phyloP scores from a whole-genome alignment of 2,888 invertebrate species.

The Drepana falcataria region DNA sequence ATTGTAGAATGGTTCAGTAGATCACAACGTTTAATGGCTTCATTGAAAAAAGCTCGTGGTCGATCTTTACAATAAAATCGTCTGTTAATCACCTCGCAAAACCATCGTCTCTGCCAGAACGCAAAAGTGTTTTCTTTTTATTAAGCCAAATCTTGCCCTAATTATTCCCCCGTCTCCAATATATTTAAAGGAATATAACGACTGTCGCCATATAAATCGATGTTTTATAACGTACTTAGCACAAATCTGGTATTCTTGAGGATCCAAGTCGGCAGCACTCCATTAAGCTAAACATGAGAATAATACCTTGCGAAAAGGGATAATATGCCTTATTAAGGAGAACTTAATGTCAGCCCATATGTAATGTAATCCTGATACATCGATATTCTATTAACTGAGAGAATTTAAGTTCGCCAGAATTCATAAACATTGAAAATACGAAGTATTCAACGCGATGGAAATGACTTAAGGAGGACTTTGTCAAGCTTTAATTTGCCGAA shows the following conservation, averaged over 20 bases:
- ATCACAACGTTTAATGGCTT: neutral
- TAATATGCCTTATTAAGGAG: constrained; percentile 45
- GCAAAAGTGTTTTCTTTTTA: neutral
- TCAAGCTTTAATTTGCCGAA: too few relatives aligned
- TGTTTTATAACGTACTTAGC: constrained; percentile 66
- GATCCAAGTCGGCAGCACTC: constrained; percentile 33
- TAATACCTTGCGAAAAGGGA: constrained; percentile 34
- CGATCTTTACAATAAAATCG: neutral
- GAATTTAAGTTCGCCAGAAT: constrained; percentile 13
- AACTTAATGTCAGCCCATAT: constrained; percentile 50
- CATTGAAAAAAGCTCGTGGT: neutral
- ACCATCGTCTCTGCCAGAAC: neutral
- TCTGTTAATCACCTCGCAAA: neutral
- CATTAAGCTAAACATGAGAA: constrained; percentile 28
- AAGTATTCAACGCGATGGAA: neutral
- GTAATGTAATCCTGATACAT: constrained; percentile 47
- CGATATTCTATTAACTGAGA: constrained; percentile 38
- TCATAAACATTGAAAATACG: neutral
- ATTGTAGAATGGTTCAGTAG: too few relatives aligned
- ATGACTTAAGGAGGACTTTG: neutral
- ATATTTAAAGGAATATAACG: constrained; percentile 29
- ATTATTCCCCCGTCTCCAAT: neutral
- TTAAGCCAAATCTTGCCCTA: neutral
- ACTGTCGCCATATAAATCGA: constrained; percentile 37
- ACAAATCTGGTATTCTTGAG: constrained; percentile 48